Conservation (phyloP, 1,140 invertebrate genomes). For the Papilio xuthus region DNA sequence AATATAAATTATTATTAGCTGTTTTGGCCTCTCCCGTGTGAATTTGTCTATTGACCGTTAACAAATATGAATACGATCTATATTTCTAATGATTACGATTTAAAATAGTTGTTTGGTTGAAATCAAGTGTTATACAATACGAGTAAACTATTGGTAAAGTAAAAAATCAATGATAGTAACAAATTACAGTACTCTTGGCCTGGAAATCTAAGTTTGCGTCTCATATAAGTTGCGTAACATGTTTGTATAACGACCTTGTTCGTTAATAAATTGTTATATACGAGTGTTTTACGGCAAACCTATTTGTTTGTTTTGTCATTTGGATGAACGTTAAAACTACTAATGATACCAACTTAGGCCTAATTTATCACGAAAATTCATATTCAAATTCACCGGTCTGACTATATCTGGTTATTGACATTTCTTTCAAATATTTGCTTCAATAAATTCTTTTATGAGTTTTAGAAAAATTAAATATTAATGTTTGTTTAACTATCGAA, state of each 20-base stretch:
- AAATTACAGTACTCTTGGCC: no score
- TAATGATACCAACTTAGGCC: not conserved
- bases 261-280: no score
- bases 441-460: not conserved
- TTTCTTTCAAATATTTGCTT: not conserved
- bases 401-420: not conserved
- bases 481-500: not conserved
- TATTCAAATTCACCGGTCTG: not conserved
- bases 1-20: not conserved
- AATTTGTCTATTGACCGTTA: not conserved
- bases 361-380: not conserved
- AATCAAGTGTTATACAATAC: not conserved
- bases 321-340: not conserved
- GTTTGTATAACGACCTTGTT: not conserved
- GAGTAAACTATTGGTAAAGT: no score
- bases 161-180: no score
- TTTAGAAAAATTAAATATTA: not conserved
- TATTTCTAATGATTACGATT: not conserved
- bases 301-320: not conserved
- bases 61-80: no score
- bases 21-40: not conserved
- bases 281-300: not conserved
- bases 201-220: not conserved
- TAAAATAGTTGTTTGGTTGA: not conserved
- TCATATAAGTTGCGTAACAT: not conserved